Base-by-base conservation (phyloP, 2,797 vertebrate species). In the Setipinna tenuifilis region DNA sequence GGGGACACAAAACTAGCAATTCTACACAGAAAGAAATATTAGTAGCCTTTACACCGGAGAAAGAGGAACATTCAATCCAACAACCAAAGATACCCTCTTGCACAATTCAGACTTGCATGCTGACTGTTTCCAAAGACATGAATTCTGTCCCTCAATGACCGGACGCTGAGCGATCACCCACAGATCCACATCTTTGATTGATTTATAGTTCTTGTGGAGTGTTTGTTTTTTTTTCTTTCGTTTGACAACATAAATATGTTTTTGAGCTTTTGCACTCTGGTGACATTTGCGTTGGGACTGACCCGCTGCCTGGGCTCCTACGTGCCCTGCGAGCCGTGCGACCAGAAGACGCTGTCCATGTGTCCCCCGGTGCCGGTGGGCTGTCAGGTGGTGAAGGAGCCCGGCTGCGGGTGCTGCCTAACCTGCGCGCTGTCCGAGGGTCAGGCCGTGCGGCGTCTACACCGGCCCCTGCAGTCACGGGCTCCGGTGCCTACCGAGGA, bases 351-450 rank as follows among this genome's bases (percentile, higher is more conserved):
- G 23, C 93, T 94, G 86, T 97, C 97, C 88, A 94, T 97, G 94
- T 99, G 98, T 86, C 96, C 96, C 83, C 97, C 97, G 87, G 94
- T 96, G 89, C 97, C 97, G 50, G 88, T 95, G 90, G 96, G 95
- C 90, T 99, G 98, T 81, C 96, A 98, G 94, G 93, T 96, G 93
- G 97, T 98, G 88, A 97, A 97, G 92, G 98, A 98, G 92, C 98
- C 98, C 21, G 98, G 98, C 94, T 98, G 98, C 93, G 98, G 98
- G 90, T 99, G 98, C 96, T 99, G 98, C 92, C 94, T 96, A 94
- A 99, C 97, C 82, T 99, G 98, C 93, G 98, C 97, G 89, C 96
- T 98, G 91, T 95, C 95, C 0, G 97, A 97, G 93, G 97, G 97
- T 25, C 96, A 96, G 92, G 87, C 96, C 96, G 86, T 98, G 98